These are phyloP conservation scores for cattle (Bos taurus) DNA, from an alignment of 2,113 vertebrate species.

Conservation along the genomic window DNA sequence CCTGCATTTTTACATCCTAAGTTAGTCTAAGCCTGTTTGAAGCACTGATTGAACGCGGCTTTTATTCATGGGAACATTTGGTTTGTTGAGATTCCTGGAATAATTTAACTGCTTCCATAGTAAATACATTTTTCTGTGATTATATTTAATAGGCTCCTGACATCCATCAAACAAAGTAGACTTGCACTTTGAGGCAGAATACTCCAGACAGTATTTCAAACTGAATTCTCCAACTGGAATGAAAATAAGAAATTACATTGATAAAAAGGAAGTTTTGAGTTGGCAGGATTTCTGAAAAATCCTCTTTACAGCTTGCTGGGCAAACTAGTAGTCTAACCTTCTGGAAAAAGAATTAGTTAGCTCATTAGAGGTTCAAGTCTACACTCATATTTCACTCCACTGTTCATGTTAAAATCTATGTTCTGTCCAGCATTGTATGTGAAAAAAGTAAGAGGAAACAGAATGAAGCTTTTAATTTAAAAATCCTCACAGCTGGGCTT, in stretches of 20 bases:
- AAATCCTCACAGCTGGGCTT: not conserved
- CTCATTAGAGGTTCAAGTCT: conserved; percentile 31
- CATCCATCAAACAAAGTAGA: conserved; percentile 32
- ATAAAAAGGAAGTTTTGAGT: conserved; percentile 55
- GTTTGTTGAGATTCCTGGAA: not conserved
- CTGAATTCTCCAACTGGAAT: conserved; percentile 34
- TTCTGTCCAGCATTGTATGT: not conserved
- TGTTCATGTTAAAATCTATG: not conserved
- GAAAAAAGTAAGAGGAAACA: not conserved
- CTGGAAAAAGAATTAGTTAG: conserved; percentile 49
- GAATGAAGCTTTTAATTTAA: conserved; percentile 20
- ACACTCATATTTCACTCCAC: not conserved
- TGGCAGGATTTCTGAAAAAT: conserved; percentile 42
- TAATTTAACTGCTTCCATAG: not conserved
- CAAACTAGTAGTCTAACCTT: conserved; percentile 25
- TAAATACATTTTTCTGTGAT: conserved; percentile 27
- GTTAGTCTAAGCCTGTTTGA: not conserved
- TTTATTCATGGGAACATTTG: not conserved
- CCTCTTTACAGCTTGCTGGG: conserved; percentile 6
- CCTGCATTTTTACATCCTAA: not conserved
- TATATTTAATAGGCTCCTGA: conserved; percentile 42
- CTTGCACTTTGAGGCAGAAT: conserved; percentile 42
- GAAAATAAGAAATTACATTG: conserved; percentile 57
- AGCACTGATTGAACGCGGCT: not conserved
- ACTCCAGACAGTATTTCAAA: conserved; percentile 58